phyloP scores from a whole-genome alignment of 2,888 invertebrate genomes.

The Uloborus plumipes region DNA sequence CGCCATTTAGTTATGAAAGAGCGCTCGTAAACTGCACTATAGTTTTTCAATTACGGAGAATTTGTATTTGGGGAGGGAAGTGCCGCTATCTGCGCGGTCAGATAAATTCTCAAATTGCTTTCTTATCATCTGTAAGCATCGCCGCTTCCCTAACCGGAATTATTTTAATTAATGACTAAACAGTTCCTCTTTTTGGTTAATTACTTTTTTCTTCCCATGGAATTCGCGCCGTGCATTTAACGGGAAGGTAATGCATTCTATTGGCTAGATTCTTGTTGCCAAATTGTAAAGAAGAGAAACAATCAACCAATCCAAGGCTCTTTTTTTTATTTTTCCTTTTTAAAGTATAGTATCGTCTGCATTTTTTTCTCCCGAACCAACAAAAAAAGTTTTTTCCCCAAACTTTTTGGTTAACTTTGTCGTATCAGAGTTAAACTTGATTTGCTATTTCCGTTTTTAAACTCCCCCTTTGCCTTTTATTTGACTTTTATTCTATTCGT shows the following conservation, averaged over 20 bases:
- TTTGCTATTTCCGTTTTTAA: slow-evolving; percentile 59
- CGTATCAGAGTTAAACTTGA: slow-evolving; percentile 57
- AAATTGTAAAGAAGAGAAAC: slow-evolving; percentile 26
- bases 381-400: too few species aligned
- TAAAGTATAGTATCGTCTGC: too few species aligned
- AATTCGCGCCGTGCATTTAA: slow-evolving; percentile 26
- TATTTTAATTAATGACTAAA: slow-evolving; percentile 64
- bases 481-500: slow-evolving; percentile 58
- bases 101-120: slow-evolving; percentile 60
- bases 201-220: slow-evolving; percentile 34
- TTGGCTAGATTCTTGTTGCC: slow-evolving; percentile 24
- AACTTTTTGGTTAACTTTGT: slow-evolving; percentile 3
- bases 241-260: slow-evolving; percentile 49
- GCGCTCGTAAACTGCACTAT: slow-evolving; percentile 34
- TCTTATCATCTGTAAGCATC: slow-evolving; percentile 47
- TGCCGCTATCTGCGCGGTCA: slow-evolving; percentile 46
- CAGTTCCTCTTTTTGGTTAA: slow-evolving; percentile 54
- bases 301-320: slow-evolving; percentile 47
- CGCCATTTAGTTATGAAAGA: slow-evolving; percentile 42
- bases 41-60: slow-evolving; percentile 59
- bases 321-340: neutral
- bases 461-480: slow-evolving; percentile 44
- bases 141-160: slow-evolving; percentile 47
- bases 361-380: slow-evolving; percentile 3
- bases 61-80: slow-evolving; percentile 49